phyloP scores from a whole-genome alignment of 2,888 invertebrate species.

The Spatulosminthurus flaviceps region DNA sequence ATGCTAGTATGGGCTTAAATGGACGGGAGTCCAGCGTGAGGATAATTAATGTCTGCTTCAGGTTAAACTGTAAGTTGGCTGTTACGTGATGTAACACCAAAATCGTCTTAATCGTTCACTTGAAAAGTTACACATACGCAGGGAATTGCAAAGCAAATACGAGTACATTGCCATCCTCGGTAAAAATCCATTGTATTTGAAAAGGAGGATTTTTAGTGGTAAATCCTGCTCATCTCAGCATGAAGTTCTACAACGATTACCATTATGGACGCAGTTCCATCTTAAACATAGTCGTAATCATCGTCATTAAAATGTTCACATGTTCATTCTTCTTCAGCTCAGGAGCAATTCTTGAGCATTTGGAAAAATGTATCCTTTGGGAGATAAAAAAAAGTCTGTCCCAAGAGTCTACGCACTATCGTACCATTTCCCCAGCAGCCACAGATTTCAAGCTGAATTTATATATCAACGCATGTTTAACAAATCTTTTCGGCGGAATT shows the following conservation, averaged over 20 bases:
- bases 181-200: not conserved
- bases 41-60: not conserved
- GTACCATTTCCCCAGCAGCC: too few species aligned
- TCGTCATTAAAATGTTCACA: constrained; percentile 22
- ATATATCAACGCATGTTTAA: too few species aligned
- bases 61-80: constrained; percentile 7
- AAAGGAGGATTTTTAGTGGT: constrained; percentile 21
- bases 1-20: not conserved
- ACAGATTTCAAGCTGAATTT: too few species aligned
- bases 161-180: not conserved
- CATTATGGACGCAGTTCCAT: not conserved
- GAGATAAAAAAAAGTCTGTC: too few species aligned
- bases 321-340: not conserved
- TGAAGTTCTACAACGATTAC: constrained; percentile 24
- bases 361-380: not conserved
- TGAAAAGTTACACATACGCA: not conserved
- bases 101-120: not conserved
- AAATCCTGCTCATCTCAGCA: constrained; percentile 32
- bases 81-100: constrained; percentile 36
- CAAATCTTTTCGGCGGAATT: too few species aligned
- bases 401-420: too few species aligned
- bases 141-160: not conserved
- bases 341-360: not conserved
- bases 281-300: not conserved
- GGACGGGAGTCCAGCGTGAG: not conserved